Evolutionary conservation across 2,113 vertebrate genomes (phyloP), one percentile per base, ranked within the genome.

Genomic region (Gopherus flavomarginatus): DNA sequence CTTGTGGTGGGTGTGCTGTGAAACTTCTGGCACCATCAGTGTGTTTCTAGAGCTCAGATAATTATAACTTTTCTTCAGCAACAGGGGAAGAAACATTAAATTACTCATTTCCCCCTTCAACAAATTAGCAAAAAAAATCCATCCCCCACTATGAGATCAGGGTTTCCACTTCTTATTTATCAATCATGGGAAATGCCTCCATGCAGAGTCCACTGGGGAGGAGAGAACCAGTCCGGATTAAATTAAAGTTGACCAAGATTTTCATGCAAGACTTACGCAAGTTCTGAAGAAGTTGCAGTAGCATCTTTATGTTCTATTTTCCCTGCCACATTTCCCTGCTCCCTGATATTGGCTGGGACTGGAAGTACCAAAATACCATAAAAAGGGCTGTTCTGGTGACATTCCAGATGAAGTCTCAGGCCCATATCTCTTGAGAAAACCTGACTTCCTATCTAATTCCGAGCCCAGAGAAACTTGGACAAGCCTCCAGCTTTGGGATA

Each of bases 181-280:
- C 26, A 84, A 0, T 31, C 53, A 59, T 72, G 53, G 19, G 78
- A 72, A 56, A 93, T 35, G 54, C n/a, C 13, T 26, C 24, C 49
- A 50, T 42, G 3, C 10, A n/a, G 53, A 69, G n/a, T 77, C 69
- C 0, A 0, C 0, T 1, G 6, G 22, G 62, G 81, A 75, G 42
- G 49, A 77, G 49, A 27, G 49, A 88, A 11, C 16, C 54, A 24
- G 19, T 6, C 38, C 11, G 72, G 38, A 38, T 75, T 42, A 38
- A 47, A 14, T 59, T 54, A 59, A 69, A 49, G 22, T n/a, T 86
- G 59, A 49, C 49, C 31, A 53, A 86, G 49, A 77, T 79, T 44
- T 72, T 93, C 4, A 52, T 21, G 9, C 53, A 31, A 84, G 79
- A n/a, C 4, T 59, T 72, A 11, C 11, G 13, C 0, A 7, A 81